Evolutionary conservation across 2,113 vertebrate species (phyloP), one percentile per base, ranked within the genome.

Genomic region (Gracilinanus agilis): DNA sequence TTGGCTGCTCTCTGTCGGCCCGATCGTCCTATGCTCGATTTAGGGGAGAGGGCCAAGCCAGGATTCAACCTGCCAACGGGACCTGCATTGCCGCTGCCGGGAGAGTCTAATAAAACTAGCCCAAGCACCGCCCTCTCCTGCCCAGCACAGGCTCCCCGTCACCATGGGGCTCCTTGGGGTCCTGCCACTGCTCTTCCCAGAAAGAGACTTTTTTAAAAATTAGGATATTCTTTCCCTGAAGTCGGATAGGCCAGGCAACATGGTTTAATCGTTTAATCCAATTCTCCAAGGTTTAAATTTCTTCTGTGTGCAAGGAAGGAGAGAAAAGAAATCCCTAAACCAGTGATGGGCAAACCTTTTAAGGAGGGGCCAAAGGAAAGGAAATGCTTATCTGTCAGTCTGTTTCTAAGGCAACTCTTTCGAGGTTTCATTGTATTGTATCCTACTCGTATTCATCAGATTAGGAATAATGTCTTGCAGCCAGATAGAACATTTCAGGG

Each of bases 171-270:
- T 93, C 88, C 55, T n/a, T 44, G 54, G 53, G 61, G 89, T 90
- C 49, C 90, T 90, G 49, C 92, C 94, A 75, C 5, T 88, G 58
- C 95, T 75, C 92, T 95, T 95, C 24, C 24, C 91, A 94, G 90
- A 90, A 95, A 94, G 67, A 96, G 9, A 40, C 29, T 88, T 95
- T 90, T 54, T 54, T 11, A 58, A 56, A 55, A 88, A 93, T 55
- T 91, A 93, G 92, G 55, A 91, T 49, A 40, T 27, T 54, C 90
- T 58, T 89, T 91, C 40, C 54, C 53, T 90, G 90, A 90, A 55
- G 55, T 88, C 44, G 53, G 90, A 44, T 25, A 54, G 44, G 90
- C 88, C 24, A 53, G n/a, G 83, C 16, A 44, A 54, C 29, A 53
- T 0, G 53, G 53, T 55, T 94, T 88, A 44, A 2, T 92, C 54